Percentiles rank a stretch among this genome's conserved stretches.
phyloP scores from a whole-genome alignment of 2,888 invertebrate genomes.

The Monopis laevigella region DNA sequence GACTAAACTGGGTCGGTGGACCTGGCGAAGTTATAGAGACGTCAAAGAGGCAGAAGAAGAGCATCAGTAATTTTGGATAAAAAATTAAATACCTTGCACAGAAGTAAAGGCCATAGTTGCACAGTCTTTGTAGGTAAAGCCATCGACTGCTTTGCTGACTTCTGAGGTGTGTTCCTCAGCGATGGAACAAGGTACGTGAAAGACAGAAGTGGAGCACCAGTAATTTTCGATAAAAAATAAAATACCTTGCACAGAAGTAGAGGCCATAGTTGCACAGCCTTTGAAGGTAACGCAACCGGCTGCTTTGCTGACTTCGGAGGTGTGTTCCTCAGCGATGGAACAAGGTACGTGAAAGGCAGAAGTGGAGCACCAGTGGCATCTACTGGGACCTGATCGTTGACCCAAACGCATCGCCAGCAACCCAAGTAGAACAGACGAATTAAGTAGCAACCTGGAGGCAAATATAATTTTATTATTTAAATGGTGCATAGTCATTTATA shows the following conservation, averaged over 20 bases:
- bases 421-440: conserved; percentile 51
- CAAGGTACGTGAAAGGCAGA: conserved; percentile 42
- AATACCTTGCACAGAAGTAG: conserved; percentile 48
- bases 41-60: too few relatives aligned
- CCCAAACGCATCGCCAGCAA: conserved; percentile 56
- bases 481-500: too few relatives aligned
- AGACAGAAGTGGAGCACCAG: conserved; percentile 43
- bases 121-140: conserved; percentile 24
- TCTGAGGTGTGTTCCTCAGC: background rate
- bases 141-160: conserved; percentile 18
- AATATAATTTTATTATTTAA: too few relatives aligned
- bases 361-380: conserved; percentile 44
- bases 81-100: too few relatives aligned
- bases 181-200: conserved; percentile 32
- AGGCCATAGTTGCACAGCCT: conserved; percentile 44
- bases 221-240: too few relatives aligned
- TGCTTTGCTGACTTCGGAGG: conserved; percentile 11
- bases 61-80: too few relatives aligned
- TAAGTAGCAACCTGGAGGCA: conserved; percentile 44
- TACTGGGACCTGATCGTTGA: conserved; percentile 50
- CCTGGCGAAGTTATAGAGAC: too few relatives aligned
- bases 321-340: background rate
- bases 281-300: conserved; percentile 21
- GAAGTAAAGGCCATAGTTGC: conserved; percentile 46
- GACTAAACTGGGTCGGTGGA: too few relatives aligned